Evolutionary conservation across 2,888 invertebrate species (phyloP).

Genomic region (Orthosia incerta): DNA sequence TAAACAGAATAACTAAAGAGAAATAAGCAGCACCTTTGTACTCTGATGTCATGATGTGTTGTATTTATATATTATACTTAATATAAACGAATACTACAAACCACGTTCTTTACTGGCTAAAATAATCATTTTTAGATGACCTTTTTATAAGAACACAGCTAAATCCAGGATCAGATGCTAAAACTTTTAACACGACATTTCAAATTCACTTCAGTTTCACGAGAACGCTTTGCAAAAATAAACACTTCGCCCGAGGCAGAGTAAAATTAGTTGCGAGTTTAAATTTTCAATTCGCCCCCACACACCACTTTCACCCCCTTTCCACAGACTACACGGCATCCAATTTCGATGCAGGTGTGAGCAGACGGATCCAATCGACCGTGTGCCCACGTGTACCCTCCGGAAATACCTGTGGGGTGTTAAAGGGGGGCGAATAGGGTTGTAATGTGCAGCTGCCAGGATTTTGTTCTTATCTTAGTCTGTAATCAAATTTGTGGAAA

Average conservation of each 20-base stretch:
- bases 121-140: background rate
- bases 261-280: constrained; percentile 37
- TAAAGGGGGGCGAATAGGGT: constrained; percentile 26
- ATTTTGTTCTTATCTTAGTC: constrained; percentile 23
- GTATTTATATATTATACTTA: too few species aligned
- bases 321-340: constrained; percentile 29
- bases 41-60: too few species aligned
- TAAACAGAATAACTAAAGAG: background rate
- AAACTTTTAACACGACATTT: background rate
- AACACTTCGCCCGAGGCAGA: constrained; percentile 26
- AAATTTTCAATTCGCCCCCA: constrained; percentile 46
- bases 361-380: constrained; percentile 47
- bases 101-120: too few species aligned
- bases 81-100: background rate
- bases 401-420: constrained; percentile 39
- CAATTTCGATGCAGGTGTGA: constrained; percentile 61
- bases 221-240: constrained; percentile 38
- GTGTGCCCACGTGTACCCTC: constrained; percentile 24
- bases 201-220: constrained; percentile 24
- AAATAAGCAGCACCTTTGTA: too few species aligned
- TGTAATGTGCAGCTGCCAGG: constrained; percentile 19
- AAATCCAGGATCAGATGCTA: background rate
- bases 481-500: constrained; percentile 15
- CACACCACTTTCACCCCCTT: constrained; percentile 27
- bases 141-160: background rate